phyloP scores from a whole-genome alignment of 2,113 vertebrate genomes.

The Leptocoma aspasia region DNA sequence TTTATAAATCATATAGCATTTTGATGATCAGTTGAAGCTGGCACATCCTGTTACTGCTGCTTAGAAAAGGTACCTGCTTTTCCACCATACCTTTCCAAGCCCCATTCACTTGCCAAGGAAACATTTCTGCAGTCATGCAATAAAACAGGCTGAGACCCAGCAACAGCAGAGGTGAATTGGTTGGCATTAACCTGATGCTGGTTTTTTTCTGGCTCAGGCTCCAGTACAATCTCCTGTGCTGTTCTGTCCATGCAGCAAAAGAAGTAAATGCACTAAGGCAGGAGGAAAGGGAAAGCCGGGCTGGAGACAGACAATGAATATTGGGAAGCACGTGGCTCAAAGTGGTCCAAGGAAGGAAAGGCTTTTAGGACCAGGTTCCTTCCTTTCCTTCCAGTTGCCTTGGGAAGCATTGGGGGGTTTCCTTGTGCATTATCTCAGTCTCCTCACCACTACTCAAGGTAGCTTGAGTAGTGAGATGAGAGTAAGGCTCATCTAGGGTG shows the following conservation, averaged over 20 bases:
- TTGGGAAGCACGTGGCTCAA: fast-evolving
- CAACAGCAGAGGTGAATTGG: background rate
- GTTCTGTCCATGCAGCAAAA: background rate
- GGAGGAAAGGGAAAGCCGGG: background rate
- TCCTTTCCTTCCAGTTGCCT: background rate
- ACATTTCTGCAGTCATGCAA: background rate
- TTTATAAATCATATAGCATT: background rate
- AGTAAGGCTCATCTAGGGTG: background rate
- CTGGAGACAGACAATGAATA: background rate
- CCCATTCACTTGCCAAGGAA: background rate
- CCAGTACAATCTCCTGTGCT: background rate
- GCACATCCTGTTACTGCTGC: background rate
- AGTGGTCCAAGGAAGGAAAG: background rate
- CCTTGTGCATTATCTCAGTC: background rate
- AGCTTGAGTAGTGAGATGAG: background rate
- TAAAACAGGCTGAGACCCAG: background rate
- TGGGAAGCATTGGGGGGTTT: background rate
- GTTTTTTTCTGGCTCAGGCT: background rate
- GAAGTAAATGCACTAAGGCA: background rate
- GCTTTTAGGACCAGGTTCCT: background rate
- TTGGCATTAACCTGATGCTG: background rate
- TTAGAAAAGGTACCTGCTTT: background rate
- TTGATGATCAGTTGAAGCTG: background rate
- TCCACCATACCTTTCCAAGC: background rate
- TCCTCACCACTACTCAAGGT: background rate